Percentiles rank a stretch among this genome's conserved stretches.
These are phyloP conservation scores for Euplexia lucipara DNA, from an alignment of 2,888 invertebrate species.

Conservation along the genomic window DNA sequence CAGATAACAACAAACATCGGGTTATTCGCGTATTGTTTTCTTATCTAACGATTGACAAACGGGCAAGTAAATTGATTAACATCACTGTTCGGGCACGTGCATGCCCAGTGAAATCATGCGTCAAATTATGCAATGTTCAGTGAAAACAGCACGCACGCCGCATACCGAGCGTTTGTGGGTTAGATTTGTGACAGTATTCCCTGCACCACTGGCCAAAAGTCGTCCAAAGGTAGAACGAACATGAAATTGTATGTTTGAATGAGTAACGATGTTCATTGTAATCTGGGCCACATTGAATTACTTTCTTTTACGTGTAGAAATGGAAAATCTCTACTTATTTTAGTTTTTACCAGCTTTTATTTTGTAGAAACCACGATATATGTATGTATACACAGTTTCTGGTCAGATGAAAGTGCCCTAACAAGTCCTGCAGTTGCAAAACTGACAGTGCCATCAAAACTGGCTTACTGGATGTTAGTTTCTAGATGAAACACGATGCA, in stretches of 20 bases:
- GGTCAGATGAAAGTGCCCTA: not conserved
- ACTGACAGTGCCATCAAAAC: not conserved
- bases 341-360: too few species aligned
- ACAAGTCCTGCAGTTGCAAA: not conserved
- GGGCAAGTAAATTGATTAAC: constrained; percentile 61
- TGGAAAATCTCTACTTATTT: too few species aligned
- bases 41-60: constrained; percentile 60
- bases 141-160: constrained; percentile 74
- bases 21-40: constrained; percentile 25
- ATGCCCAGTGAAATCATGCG: constrained; percentile 73
- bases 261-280: constrained; percentile 5
- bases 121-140: constrained; percentile 79
- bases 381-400: too few species aligned
- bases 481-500: too few species aligned
- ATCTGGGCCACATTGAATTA: constrained; percentile 35
- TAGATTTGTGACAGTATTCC: constrained; percentile 62
- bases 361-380: too few species aligned
- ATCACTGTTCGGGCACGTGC: constrained; percentile 64
- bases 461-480: not conserved
- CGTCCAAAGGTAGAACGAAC: constrained; percentile 14
- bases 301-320: constrained; percentile 39
- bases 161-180: constrained; percentile 65
- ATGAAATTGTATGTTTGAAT: constrained; percentile 15
- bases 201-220: constrained; percentile 44
- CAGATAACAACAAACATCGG: constrained; percentile 39